These are phyloP conservation scores for Peribatodes rhomboidaria DNA, from an alignment of 2,888 invertebrate species.

Conservation along the genomic window DNA sequence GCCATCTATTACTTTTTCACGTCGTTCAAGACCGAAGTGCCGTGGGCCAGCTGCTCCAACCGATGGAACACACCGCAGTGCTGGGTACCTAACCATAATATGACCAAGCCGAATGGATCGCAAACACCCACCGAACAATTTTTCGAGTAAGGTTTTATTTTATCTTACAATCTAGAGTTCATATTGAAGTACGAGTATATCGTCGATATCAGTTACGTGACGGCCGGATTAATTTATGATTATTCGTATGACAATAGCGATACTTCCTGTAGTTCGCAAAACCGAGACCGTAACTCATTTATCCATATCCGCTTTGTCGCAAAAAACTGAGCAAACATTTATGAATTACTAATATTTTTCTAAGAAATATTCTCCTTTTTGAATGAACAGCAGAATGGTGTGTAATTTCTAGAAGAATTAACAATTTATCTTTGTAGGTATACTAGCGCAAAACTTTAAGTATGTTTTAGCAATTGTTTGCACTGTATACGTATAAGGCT, in stretches of 20 bases:
- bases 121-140: constrained; percentile 96
- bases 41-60: constrained; percentile 96
- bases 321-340: constrained; percentile 27
- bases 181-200: not conserved
- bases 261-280: constrained; percentile 30
- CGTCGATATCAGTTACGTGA: constrained; percentile 5
- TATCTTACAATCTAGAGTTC: constrained; percentile 14
- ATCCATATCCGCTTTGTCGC: constrained; percentile 35
- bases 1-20: constrained; percentile 97
- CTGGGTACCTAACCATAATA: constrained; percentile 91
- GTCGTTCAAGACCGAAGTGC: constrained; percentile 94
- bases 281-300: constrained; percentile 32
- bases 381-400: constrained; percentile 3
- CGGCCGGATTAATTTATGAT: constrained; percentile 15
- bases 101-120: constrained; percentile 90
- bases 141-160: constrained; percentile 91
- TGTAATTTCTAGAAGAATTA: not conserved
- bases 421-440: not conserved
- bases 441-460: not conserved
- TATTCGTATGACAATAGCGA: constrained; percentile 31
- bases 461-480: not conserved
- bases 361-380: constrained; percentile 17
- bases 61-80: constrained; percentile 94
- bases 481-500: not conserved
- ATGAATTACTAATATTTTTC: constrained; percentile 31